Conservation (phyloP, 2,797 vertebrate species). For the Orestias chungarensis region DNA sequence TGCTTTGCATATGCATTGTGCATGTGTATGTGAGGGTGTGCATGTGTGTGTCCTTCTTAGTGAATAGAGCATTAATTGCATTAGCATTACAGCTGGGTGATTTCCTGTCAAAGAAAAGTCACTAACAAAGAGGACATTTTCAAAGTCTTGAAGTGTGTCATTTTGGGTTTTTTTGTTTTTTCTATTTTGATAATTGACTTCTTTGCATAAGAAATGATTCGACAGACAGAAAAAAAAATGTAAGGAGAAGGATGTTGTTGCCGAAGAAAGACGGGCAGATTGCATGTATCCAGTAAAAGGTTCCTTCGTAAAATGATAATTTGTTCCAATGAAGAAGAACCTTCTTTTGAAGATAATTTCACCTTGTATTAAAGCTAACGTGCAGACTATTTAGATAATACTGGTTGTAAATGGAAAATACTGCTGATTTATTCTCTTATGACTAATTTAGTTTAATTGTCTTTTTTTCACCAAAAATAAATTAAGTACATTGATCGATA, state of each 20-base stretch:
- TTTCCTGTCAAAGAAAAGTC: conserved; percentile 59
- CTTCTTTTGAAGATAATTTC: conserved; percentile 15
- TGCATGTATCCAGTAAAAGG: conserved; percentile 38
- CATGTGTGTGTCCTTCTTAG: conserved; percentile 19
- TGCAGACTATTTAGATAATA: not conserved
- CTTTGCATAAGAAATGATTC: conserved; percentile 32
- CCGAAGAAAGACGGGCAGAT: conserved; percentile 41
- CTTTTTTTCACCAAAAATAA: not conserved
- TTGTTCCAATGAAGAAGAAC: conserved; percentile 13
- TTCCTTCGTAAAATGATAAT: conserved; percentile 25
- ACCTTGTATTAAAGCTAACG: not conserved
- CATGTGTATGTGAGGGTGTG: conserved; percentile 14
- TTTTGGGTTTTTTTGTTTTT: conserved; percentile 58
- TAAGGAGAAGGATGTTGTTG: conserved; percentile 15
- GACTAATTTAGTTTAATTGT: not conserved
- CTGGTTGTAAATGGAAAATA: not conserved
- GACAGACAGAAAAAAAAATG: conserved; percentile 35
- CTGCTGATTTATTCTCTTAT: not conserved
- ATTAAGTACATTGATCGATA: not conserved
- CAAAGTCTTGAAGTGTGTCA: conserved; percentile 55
- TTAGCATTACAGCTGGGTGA: conserved; percentile 75
- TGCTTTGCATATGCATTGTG: conserved; percentile 1
- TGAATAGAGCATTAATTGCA: conserved; percentile 80
- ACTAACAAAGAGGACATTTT: conserved; percentile 50
- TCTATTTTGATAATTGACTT: conserved; percentile 32